Evolutionary conservation across 2,113 vertebrate genomes (phyloP), one percentile per base, ranked within the genome.

Genomic region (Motacilla alba): DNA sequence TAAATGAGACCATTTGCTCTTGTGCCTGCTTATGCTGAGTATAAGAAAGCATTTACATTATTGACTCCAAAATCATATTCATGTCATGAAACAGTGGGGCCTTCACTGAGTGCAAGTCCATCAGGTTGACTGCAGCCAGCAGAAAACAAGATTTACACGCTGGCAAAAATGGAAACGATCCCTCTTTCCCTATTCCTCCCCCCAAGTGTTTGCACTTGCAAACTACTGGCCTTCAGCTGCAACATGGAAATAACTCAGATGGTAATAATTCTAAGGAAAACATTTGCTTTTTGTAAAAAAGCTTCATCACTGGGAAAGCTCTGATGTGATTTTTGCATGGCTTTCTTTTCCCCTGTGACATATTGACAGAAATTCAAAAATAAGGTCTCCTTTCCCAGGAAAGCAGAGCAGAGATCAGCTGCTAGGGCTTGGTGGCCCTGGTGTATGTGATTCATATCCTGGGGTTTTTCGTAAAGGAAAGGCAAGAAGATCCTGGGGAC

Each of bases 231-330:
- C 94, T 95, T 95, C 88, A 95, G 73, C 83, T 94, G 90, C 73
- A 89, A 79, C 35, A 46, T 68, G 53, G 62, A 96, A 95, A 92
- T 95, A 94, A 81, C 83, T 96, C 90, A 93, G 88, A 95, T 89
- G 86, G 90, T 93, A 95, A 78, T 93, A 93, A 96, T 94, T 95
- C 90, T 89, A 96, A 95, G n/a, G 53, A 93, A 94, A 94, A 94
- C 69, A 90, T 94, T 94, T 95, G 85, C 72, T 95, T 94, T 94
- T 78, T 68, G 83, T 94, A 70, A 94, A 91, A 94, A 68, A 37
- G 2, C 55, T 90, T 93, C 35, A 52, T 90, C 83, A 43, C 60
- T 66, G 79, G 49, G 58, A 92, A 89, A 95, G 28, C 23, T 75
- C 70, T 89, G 77, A 76, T 7, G 69, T 89, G 59, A 52, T 77